Conservation (phyloP, 2,113 vertebrate species). For the Pseudopodoces humilis region DNA sequence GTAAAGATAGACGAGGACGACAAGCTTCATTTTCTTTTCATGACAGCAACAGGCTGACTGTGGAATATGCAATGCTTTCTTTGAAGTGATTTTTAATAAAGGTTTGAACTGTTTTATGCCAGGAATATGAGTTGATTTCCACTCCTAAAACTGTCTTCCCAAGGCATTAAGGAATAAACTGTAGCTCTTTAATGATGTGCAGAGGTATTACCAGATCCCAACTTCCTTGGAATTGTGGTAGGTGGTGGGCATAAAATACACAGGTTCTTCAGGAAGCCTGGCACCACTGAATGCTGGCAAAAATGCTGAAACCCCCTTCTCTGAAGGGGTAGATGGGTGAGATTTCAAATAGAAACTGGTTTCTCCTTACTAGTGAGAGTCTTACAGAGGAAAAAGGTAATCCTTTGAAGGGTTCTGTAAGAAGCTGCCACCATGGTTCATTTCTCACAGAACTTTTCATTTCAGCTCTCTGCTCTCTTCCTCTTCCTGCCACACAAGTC, state of each 20-base stretch:
- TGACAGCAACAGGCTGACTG: not conserved
- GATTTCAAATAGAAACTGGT: slow-evolving; percentile 8
- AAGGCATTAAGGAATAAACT: not conserved
- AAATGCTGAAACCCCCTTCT: slow-evolving; percentile 6
- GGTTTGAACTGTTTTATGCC: not conserved
- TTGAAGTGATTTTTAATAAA: not conserved
- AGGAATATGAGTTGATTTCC: not conserved
- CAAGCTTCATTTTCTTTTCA: not conserved
- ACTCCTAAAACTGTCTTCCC: not conserved
- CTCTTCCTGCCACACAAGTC: not conserved
- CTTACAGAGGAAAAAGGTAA: slow-evolving; percentile 18
- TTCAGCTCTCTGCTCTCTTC: not conserved
- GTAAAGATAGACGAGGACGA: not conserved
- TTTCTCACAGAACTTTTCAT: not conserved
- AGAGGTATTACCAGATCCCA: not conserved
- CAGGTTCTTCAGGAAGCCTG: not conserved
- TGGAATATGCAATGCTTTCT: not conserved
- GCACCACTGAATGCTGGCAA: not conserved
- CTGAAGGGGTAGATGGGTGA: not conserved
- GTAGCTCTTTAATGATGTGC: not conserved
- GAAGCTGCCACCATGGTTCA: not conserved
- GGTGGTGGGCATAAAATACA: not conserved
- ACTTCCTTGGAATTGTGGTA: not conserved
- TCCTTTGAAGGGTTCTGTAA: not conserved
- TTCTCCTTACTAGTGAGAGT: not conserved